A percentile compares a stretch with the other conserved stretches of the same genome.
Evolutionary conservation across 2,797 vertebrate species (phyloP).

Genomic region (Squalus acanthias): DNA sequence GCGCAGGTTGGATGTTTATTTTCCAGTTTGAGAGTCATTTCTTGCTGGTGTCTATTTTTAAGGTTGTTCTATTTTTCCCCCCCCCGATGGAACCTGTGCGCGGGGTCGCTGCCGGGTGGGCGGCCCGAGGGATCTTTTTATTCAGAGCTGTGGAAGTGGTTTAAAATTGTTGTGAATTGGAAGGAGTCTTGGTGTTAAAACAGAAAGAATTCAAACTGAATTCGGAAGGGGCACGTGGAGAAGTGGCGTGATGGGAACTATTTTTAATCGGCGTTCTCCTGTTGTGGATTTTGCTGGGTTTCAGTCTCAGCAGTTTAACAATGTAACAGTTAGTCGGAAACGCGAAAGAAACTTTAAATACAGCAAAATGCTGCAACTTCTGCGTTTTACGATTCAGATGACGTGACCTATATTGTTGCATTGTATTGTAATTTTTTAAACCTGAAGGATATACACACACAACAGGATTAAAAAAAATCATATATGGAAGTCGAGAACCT

Average conservation of each 20-base stretch:
- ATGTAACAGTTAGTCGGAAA: neutral
- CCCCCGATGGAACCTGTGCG: neutral
- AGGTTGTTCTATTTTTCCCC: neutral
- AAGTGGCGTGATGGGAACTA: neutral
- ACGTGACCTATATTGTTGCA: neutral
- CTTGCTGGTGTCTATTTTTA: neutral
- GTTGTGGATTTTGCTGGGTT: neutral
- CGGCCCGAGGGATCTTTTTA: neutral
- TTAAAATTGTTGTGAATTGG: slow-evolving; percentile 8
- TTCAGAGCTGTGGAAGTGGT: neutral
- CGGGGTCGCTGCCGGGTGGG: neutral
- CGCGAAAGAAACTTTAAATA: neutral
- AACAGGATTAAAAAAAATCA: neutral
- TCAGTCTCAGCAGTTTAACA: neutral
- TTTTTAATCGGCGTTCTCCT: neutral
- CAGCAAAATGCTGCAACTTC: neutral
- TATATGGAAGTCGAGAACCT: neutral
- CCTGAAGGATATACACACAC: neutral
- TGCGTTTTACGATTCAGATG: no score
- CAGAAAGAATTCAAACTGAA: neutral
- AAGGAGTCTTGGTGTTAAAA: neutral
- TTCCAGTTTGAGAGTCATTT: neutral
- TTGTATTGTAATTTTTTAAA: neutral
- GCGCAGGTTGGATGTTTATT: neutral
- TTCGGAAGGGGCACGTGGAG: neutral